These are phyloP conservation scores for Calosoma granatense DNA, from an alignment of 1,140 invertebrate species.

Conservation along the genomic window DNA sequence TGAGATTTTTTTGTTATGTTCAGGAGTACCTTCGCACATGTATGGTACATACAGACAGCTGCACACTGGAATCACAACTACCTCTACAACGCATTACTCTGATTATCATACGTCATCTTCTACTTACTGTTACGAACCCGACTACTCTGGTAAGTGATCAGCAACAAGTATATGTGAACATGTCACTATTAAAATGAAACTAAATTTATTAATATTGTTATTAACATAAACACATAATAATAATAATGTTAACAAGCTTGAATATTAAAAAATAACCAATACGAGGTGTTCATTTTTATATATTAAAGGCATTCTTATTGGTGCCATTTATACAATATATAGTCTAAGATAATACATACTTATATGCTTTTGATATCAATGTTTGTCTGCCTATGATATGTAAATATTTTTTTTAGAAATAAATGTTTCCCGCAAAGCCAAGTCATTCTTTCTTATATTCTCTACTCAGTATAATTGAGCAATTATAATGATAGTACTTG, in stretches of 20 bases:
- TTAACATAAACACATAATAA: background rate
- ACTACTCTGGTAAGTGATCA: constrained; percentile 25
- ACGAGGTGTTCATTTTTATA: no score
- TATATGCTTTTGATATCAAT: no score
- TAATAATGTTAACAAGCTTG: constrained; percentile 9
- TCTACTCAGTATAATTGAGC: no score
- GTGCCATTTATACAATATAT: no score
- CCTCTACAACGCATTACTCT: constrained; percentile 2
- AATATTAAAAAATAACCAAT: no score
- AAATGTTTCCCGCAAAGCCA: background rate
- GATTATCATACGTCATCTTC: constrained; percentile 11
- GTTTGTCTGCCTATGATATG: no score
- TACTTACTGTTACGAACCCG: background rate
- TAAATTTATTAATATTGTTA: constrained; percentile 2
- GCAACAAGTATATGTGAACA: background rate
- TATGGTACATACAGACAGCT: constrained; percentile 34
- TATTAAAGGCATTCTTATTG: no score
- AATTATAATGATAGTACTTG: no score
- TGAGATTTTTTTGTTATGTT: no score
- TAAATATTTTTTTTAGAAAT: no score
- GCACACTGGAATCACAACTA: constrained; percentile 22
- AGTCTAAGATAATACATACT: no score
- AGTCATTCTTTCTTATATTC: no score
- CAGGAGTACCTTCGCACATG: constrained; percentile 34
- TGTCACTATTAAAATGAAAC: constrained; percentile 1